phyloP scores from a whole-genome alignment of 2,797 vertebrate genomes.

The Pterois miles region DNA sequence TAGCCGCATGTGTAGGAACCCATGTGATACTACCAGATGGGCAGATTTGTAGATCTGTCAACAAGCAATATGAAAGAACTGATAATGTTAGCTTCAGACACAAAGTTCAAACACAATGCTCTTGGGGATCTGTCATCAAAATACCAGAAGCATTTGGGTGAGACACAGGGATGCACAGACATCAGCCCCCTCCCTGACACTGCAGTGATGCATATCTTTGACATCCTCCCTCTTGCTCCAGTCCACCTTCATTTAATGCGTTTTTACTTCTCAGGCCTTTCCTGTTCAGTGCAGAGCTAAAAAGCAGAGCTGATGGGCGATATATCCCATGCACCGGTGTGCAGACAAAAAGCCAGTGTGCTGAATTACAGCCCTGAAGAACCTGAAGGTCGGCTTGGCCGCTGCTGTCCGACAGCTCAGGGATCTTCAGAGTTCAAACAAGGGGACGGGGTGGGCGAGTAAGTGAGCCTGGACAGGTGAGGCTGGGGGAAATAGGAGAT shows the following conservation, averaged over 20 bases:
- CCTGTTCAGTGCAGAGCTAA: not conserved
- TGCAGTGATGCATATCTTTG: slow-evolving; percentile 6
- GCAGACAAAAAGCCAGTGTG: slow-evolving; percentile 3
- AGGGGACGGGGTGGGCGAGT: not conserved
- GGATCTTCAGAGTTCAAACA: slow-evolving; percentile 57
- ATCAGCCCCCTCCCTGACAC: not conserved
- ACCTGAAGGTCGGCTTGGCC: slow-evolving; percentile 19
- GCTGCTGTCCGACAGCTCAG: slow-evolving; percentile 62
- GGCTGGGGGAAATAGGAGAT: slow-evolving; percentile 15
- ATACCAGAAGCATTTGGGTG: not conserved
- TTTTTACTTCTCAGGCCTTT: slow-evolving; percentile 1
- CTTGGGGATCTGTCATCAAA: not conserved
- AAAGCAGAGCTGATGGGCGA: slow-evolving; percentile 15
- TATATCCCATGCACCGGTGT: slow-evolving; percentile 5
- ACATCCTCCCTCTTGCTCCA: slow-evolving; percentile 7
- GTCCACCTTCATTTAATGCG: slow-evolving; percentile 2
- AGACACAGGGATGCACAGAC: not conserved
- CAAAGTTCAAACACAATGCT: not conserved
- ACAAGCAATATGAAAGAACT: not conserved
- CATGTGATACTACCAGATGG: too few species aligned
- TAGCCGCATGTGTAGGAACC: too few species aligned
- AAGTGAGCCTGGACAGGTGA: slow-evolving; percentile 12
- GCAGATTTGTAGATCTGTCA: too few species aligned
- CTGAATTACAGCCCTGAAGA: slow-evolving; percentile 43
- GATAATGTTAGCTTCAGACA: not conserved